A percentile compares a stretch with the other conserved stretches of the same genome.
phyloP scores from a whole-genome alignment of 1,140 invertebrate genomes.

The Triops cancriformis region DNA sequence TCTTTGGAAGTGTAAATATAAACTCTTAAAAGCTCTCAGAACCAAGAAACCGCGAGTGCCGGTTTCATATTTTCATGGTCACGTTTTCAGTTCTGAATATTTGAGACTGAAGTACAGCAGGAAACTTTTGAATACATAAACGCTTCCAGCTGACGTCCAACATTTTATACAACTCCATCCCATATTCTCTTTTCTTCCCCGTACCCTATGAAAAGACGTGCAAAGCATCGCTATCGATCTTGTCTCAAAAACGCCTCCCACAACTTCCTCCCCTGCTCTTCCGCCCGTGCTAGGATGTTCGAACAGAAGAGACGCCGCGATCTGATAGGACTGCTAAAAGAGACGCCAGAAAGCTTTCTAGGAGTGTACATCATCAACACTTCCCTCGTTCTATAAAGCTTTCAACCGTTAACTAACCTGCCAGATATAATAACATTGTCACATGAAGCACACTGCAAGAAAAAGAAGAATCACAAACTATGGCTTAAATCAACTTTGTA shows the following conservation, averaged over 20 bases:
- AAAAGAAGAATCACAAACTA: too few species aligned
- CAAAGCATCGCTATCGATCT: slow-evolving; percentile 13
- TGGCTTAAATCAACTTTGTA: too few species aligned
- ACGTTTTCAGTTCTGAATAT: not conserved
- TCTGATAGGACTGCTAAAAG: not conserved
- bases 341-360: not conserved
- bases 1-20: not conserved
- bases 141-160: not conserved
- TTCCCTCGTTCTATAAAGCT: too few species aligned
- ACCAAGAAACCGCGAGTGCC: not conserved
- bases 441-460: too few species aligned
- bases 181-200: not conserved
- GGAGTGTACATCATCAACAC: too few species aligned
- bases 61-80: not conserved
- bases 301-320: too few species aligned
- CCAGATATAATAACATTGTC: too few species aligned
- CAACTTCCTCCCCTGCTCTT: not conserved
- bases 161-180: not conserved
- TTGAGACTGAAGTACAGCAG: not conserved
- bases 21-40: not conserved
- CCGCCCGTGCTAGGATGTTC: not conserved
- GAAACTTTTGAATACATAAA: not conserved
- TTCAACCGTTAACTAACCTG: too few species aligned
- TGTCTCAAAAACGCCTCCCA: not conserved
- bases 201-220: not conserved